Base-by-base conservation (phyloP, 2,888 invertebrate genomes). In the Mythimna impura region DNA sequence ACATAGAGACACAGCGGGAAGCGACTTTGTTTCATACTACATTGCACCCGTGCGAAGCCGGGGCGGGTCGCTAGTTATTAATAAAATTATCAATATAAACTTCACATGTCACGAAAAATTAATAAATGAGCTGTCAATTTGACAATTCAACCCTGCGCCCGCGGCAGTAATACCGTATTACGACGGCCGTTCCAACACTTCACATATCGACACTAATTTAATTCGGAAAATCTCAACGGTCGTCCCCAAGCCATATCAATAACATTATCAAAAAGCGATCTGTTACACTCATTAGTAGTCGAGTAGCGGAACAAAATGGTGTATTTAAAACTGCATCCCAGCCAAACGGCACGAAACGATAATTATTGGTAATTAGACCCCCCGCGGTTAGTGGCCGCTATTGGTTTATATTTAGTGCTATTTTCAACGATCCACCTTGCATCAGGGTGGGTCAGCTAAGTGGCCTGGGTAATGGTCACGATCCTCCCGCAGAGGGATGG, bases 281-380 rank as follows among this genome's bases (percentile, higher is more conserved):
- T 86, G 91, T 93, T 91, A 91, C 93, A 90, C 89, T 92, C 93
- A 93, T 94, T 94, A 91, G 91, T 89, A 87, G 82, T 85, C 86
- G 88, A 86, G 87, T 86, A 81, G 87, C 87, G 88, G 88, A 89
- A 91, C 93, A 90, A 91, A 92, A 93, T 91, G 92, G 92, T 86
- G 91, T 93, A 94, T 94, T 94, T 94, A 94, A 94, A 94, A 94
- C 93, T 94, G 94, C 94, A 94, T 94, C 89, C 89, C 88, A 86
- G 85, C 78, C 85, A 85, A 86, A 85, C 88, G 89, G 89, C 84
- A 87, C 86, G 89, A 88, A 88, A 91, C 93, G 92, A 91, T 93
- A 93, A 94, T 93, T 93, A 94, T 91, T 89, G 90, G 92, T 93
- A 94, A 94, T 94, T 94, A 94, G 94, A 93, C 91, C 91, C 89